Conservation (phyloP, 2,113 vertebrate genomes). For the Callaeas wilsoni region DNA sequence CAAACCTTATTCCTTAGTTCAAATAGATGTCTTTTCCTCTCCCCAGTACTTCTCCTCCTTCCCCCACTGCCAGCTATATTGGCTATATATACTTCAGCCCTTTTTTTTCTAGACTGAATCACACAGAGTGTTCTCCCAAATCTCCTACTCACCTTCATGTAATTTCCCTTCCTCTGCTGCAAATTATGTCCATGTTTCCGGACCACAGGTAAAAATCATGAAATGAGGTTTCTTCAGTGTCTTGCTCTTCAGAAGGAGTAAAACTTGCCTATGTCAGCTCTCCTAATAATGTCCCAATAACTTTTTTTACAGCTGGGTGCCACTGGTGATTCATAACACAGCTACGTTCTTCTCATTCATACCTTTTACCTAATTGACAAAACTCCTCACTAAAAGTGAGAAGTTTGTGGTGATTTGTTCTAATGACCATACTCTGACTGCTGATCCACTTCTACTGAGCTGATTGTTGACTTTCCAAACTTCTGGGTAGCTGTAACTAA, state of each 20-base stretch:
- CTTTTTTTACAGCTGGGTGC: background rate
- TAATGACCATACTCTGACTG: background rate
- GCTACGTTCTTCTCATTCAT: background rate
- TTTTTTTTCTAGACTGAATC: background rate
- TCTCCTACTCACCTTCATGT: background rate
- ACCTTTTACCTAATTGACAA: background rate
- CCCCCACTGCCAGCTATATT: background rate
- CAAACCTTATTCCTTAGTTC: background rate
- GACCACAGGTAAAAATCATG: background rate
- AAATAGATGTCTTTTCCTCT: background rate
- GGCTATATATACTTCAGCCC: rapidly evolving
- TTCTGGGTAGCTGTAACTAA: background rate
- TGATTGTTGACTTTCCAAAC: background rate
- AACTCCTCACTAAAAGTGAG: background rate
- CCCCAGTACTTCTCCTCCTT: background rate
- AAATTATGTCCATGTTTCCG: background rate
- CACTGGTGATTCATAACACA: background rate
- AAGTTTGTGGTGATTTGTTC: background rate
- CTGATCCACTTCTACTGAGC: background rate
- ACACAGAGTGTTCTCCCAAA: background rate
- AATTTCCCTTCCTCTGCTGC: background rate
- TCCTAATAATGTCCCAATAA: background rate
- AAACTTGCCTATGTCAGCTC: background rate
- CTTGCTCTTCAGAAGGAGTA: background rate
- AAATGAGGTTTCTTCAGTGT: background rate